Percentiles rank a stretch among this genome's conserved stretches.
Evolutionary conservation across 2,888 invertebrate genomes (phyloP).

Genomic region (Drosophila flavopinicola): DNA sequence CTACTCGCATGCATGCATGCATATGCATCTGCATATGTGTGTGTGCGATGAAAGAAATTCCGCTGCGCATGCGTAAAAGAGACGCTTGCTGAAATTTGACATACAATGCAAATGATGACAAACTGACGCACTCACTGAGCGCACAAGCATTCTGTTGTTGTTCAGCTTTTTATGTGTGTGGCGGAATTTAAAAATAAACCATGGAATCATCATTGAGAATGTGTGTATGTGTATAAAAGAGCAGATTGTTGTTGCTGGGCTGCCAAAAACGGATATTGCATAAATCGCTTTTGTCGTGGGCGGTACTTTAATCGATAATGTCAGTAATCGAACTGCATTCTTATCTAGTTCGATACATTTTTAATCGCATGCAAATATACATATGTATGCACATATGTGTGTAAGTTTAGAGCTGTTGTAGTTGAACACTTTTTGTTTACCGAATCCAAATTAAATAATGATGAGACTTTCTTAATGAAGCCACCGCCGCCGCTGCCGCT

Average conservation of each 20-base stretch:
- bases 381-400: background rate
- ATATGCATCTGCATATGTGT: background rate
- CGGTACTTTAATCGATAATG: background rate
- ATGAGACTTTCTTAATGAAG: constrained; percentile 95
- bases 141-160: constrained; percentile 18
- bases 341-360: background rate
- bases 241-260: constrained; percentile 22
- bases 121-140: constrained; percentile 9
- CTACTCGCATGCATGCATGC: too few relatives aligned
- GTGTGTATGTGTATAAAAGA: background rate
- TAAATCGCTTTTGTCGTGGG: constrained; percentile 26
- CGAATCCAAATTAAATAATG: constrained; percentile 93
- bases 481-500: constrained; percentile 84
- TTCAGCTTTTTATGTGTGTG: constrained; percentile 34
- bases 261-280: constrained; percentile 43
- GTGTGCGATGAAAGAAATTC: constrained; percentile 21
- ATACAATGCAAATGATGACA: constrained; percentile 52
- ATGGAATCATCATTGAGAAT: constrained; percentile 76
- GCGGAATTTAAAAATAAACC: constrained; percentile 77
- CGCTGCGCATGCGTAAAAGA: constrained; percentile 59
- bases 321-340: background rate
- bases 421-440: constrained; percentile 85
- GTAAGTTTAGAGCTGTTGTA: background rate
- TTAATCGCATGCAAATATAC: background rate
- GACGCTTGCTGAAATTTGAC: constrained; percentile 29